Evolutionary conservation across 2,113 vertebrate species (phyloP), one percentile per base, ranked within the genome.

Genomic region (Varanus salvator): DNA sequence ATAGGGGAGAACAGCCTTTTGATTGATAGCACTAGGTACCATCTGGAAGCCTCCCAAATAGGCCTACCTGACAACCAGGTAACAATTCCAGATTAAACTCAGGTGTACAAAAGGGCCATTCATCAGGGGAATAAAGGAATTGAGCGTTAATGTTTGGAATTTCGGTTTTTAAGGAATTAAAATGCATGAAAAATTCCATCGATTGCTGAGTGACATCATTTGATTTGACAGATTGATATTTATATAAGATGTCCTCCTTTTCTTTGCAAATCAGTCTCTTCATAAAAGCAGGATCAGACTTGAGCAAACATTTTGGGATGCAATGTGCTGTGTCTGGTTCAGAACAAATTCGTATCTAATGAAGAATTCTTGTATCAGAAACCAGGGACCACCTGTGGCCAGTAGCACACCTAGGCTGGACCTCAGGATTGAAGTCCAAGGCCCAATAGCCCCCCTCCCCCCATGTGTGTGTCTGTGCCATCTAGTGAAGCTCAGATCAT

Each of bases 331-430:
- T 57, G 57, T 64, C 29, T 48, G 25, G 44, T 50, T 71, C 25
- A 52, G 31, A 60, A 81, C 90, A 91, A 81, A 92, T 44, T 44
- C 11, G 48, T 68, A 27, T 29, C 14, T 9, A 83, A 89, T 23
- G 82, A 90, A 76, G n/a, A 52, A 74, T 52, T 89, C 93, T 94
- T 92, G 85, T 93, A 14, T 86, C 83, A 7, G 9, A 82, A 84
- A 80, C 88, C 89, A 77, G 80, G 76, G 86, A 54, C 85, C 84
- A 76, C 92, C 81, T 66, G 89, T 89, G 82, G 57, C 78, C 19
- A 64, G 60, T 64, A 3, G 60, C 4, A 5, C 60, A 64, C 15
- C 60, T 64, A 21, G 17, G 60, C 21, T 64, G 60, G 60, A 64
- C 60, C 17, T 12, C 11, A 11, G 60, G 60, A 19, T 11, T 64